Conservation (phyloP, 2,797 vertebrate species). For the Peromyscus eremicus region DNA sequence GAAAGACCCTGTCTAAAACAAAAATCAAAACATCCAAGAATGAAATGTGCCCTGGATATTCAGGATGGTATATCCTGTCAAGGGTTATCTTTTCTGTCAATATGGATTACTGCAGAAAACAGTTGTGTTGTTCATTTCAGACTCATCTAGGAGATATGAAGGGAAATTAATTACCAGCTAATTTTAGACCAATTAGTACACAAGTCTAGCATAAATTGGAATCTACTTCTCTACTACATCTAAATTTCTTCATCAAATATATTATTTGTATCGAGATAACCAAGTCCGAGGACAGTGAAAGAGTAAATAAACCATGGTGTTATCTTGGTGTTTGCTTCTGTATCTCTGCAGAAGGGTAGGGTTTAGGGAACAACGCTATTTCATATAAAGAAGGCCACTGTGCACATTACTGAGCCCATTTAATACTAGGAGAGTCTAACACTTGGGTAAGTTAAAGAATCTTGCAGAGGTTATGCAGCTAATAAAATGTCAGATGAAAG, state of each 20-base stretch:
- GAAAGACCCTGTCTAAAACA: neutral
- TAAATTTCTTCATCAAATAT: neutral
- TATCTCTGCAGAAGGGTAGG: neutral
- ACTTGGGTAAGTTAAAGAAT: neutral
- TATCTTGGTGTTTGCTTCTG: neutral
- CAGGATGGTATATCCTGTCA: neutral
- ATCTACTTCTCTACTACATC: neutral
- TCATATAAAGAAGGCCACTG: neutral
- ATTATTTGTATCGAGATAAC: neutral
- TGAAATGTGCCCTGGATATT: neutral
- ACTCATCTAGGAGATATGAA: neutral
- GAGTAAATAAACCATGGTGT: neutral
- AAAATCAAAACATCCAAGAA: neutral
- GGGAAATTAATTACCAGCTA: conserved; percentile 24
- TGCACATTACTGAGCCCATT: neutral
- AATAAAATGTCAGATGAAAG: conserved; percentile 24
- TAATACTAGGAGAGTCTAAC: neutral
- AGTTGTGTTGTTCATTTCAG: conserved; percentile 18
- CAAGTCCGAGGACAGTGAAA: neutral
- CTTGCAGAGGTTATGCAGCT: neutral
- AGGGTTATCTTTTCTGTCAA: neutral
- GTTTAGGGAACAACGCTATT: neutral
- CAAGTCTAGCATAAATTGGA: neutral
- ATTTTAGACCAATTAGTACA: conserved; percentile 37
- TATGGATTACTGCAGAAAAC: neutral